These are phyloP conservation scores for Theocolax elegans DNA, from an alignment of 1,140 invertebrate species.

Conservation along the genomic window DNA sequence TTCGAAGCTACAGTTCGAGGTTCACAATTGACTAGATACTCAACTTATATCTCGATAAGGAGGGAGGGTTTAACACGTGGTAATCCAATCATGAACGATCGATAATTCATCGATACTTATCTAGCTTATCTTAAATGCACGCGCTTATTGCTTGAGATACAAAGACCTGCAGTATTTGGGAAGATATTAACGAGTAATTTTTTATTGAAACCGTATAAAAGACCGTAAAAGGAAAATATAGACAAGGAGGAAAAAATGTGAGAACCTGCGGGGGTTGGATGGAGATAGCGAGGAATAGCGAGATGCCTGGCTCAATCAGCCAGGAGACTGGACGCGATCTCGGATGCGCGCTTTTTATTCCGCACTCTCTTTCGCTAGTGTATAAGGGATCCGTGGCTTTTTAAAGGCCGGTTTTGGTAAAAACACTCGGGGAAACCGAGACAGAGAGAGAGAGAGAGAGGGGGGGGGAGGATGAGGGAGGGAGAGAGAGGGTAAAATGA, in stretches of 20 bases:
- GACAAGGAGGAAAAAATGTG: slow-evolving; percentile 37
- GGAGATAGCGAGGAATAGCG: slow-evolving; percentile 4
- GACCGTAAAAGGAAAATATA: neutral
- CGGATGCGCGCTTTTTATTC: slow-evolving; percentile 21
- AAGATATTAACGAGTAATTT: neutral
- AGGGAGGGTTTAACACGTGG: slow-evolving; percentile 15
- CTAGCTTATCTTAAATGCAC: no score
- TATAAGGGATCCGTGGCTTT: slow-evolving; percentile 52
- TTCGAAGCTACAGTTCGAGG: slow-evolving; percentile 38
- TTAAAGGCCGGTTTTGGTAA: slow-evolving; percentile 55
- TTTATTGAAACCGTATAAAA: neutral
- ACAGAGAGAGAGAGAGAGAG: slow-evolving; percentile 5
- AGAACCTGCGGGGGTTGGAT: neutral
- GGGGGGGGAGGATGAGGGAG: neutral
- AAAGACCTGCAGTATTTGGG: neutral
- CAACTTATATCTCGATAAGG: neutral
- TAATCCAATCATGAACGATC: slow-evolving; percentile 25
- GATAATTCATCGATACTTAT: slow-evolving; percentile 32
- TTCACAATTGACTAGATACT: slow-evolving; percentile 16
- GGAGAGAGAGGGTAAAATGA: neutral
- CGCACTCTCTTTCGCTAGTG: slow-evolving; percentile 39
- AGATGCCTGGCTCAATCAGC: neutral
- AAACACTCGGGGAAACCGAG: slow-evolving; percentile 46
- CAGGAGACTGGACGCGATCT: neutral
- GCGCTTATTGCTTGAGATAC: slow-evolving; percentile 6